phyloP scores from a whole-genome alignment of 2,888 invertebrate genomes.

The Callyntrura sp. region DNA sequence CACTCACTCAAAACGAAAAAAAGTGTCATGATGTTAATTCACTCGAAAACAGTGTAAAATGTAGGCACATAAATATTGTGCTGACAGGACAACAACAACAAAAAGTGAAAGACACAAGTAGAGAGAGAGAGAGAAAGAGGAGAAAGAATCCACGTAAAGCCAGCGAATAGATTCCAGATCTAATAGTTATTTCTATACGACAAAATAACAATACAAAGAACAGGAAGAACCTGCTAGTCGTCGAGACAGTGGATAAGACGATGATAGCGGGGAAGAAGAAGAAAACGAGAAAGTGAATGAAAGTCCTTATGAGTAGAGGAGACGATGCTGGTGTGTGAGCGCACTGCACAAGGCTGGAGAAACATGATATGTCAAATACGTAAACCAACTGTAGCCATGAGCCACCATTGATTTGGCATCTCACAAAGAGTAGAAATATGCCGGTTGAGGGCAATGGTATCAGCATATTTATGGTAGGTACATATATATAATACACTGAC shows the following conservation, averaged over 20 bases:
- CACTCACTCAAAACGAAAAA: conserved; percentile 38
- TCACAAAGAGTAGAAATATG: background rate
- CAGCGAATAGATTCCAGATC: background rate
- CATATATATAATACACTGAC: conserved; percentile 17
- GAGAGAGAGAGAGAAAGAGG: background rate
- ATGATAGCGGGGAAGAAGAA: background rate
- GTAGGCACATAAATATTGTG: conserved; percentile 51
- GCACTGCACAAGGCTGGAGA: background rate
- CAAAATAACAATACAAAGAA: conserved; percentile 11
- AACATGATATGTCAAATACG: conserved; percentile 12
- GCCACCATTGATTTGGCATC: conserved; percentile 14
- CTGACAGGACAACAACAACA: conserved; percentile 58
- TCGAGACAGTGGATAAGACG: conserved; percentile 26
- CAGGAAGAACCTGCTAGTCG: background rate
- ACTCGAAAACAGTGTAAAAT: conserved; percentile 5
- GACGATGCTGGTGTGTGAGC: conserved; percentile 4
- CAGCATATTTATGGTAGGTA: conserved; percentile 1
- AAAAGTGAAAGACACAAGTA: background rate
- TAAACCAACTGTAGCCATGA: background rate
- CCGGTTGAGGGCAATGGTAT: background rate
- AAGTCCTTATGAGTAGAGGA: conserved; percentile 7
- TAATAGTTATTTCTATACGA: conserved; percentile 10
- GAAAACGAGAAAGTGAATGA: conserved; percentile 10
- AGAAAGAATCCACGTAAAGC: background rate
- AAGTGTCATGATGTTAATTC: conserved; percentile 42